Conservation (phyloP, 2,797 vertebrate species). For the Thunnus albacares region DNA sequence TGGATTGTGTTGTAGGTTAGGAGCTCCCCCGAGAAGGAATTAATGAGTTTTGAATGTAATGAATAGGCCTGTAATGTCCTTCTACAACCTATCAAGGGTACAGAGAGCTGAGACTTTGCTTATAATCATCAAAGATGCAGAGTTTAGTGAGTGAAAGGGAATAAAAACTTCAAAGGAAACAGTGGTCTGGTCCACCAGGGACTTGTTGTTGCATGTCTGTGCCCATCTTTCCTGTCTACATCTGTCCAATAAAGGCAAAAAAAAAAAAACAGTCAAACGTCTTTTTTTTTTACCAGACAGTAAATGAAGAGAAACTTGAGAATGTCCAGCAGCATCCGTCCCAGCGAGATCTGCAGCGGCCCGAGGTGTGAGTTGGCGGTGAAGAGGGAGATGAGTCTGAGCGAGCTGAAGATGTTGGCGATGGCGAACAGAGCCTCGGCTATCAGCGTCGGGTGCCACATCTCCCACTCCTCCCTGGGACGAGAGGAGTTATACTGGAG, state of each 20-base stretch:
- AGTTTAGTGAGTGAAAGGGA: background rate
- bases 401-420: slow-evolving; percentile 98
- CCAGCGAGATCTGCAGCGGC: slow-evolving; percentile 97
- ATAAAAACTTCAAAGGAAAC: background rate
- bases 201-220: too few species aligned
- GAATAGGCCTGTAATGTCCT: slow-evolving; percentile 42
- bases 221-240: too few species aligned
- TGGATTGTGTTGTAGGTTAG: slow-evolving; percentile 45
- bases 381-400: slow-evolving; percentile 98
- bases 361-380: slow-evolving; percentile 98
- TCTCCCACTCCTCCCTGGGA: slow-evolving; percentile 97
- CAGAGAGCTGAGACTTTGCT: background rate
- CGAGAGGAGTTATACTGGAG: slow-evolving; percentile 95
- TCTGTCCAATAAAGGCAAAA: too few species aligned
- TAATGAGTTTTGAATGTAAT: slow-evolving; percentile 50
- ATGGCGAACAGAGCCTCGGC: slow-evolving; percentile 98
- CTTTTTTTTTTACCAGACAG: slow-evolving; percentile 86
- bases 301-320: slow-evolving; percentile 99
- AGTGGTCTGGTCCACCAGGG: too few species aligned
- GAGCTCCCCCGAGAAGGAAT: slow-evolving; percentile 30
- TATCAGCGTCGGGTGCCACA: slow-evolving; percentile 98
- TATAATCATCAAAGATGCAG: slow-evolving; percentile 16
- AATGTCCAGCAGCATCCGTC: slow-evolving; percentile 99
- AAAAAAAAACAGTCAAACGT: too few species aligned
- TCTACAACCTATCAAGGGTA: slow-evolving; percentile 20